Conservation (phyloP, 2,113 vertebrate genomes). For the Semicossyphus pulcher region DNA sequence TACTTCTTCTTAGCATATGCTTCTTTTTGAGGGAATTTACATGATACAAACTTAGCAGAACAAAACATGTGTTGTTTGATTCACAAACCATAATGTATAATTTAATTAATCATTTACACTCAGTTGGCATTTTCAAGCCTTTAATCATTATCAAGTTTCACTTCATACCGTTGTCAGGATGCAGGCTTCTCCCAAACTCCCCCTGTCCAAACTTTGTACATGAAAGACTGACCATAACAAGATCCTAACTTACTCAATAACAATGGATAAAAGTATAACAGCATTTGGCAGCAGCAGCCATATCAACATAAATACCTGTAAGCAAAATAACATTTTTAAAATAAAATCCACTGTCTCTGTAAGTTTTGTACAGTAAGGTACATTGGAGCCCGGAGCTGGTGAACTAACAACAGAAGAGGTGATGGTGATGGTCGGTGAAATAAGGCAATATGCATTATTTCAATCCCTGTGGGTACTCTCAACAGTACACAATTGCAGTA, state of each 20-base stretch:
- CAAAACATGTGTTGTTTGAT: neutral
- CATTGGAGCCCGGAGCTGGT: constrained; percentile 16
- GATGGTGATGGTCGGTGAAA: constrained; percentile 19
- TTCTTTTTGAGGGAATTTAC: no score
- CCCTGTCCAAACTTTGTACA: constrained; percentile 16
- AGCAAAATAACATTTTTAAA: constrained; percentile 82
- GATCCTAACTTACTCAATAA: constrained; percentile 26
- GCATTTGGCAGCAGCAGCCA: constrained; percentile 53
- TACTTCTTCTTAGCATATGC: no score
- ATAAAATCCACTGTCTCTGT: constrained; percentile 81
- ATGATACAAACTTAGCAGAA: neutral
- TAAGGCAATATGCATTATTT: constrained; percentile 64
- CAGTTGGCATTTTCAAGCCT: constrained; percentile 32
- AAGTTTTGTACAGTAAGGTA: constrained; percentile 59
- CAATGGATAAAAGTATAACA: constrained; percentile 49
- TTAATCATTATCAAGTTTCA: constrained; percentile 64
- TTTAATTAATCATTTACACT: neutral
- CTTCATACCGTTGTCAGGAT: constrained; percentile 26
- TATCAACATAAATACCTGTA: constrained; percentile 50
- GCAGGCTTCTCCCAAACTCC: neutral
- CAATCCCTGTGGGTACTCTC: neutral
- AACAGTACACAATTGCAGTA: constrained; percentile 31
- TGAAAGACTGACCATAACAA: constrained; percentile 28
- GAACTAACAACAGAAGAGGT: constrained; percentile 35
- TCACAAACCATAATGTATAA: neutral